Percentiles rank a stretch among this genome's conserved stretches.
phyloP scores from a whole-genome alignment of 2,797 vertebrate species.

The Chloroceryle amazona region DNA sequence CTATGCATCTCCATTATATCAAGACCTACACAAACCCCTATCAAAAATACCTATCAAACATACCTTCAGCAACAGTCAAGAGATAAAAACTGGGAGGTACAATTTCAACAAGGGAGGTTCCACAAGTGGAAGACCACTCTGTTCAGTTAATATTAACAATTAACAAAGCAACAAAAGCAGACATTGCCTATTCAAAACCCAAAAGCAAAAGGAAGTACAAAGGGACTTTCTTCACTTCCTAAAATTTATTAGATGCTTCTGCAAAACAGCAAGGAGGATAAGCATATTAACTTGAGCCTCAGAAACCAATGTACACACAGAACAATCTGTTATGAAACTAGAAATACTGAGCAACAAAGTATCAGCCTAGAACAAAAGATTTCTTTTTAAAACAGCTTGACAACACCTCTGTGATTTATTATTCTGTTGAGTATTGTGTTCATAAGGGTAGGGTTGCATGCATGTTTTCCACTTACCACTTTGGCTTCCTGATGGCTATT shows the following conservation, averaged over 20 bases:
- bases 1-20: background rate
- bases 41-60: background rate
- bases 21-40: background rate
- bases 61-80: background rate
- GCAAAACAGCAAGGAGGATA: background rate
- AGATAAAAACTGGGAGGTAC: background rate
- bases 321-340: background rate
- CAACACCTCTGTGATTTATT: background rate
- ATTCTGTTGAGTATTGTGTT: background rate
- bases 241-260: slow-evolving; percentile 31
- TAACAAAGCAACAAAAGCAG: slow-evolving; percentile 3
- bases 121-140: background rate
- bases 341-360: background rate
- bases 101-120: background rate
- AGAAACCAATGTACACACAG: background rate
- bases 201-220: slow-evolving; percentile 17
- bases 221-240: slow-evolving; percentile 53
- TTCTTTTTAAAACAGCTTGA: background rate
- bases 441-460: background rate
- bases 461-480: background rate
- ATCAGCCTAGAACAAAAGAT: background rate
- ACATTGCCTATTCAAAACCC: background rate
- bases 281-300: background rate
- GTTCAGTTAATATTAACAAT: background rate
- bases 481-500: background rate